phyloP scores from a whole-genome alignment of 2,797 vertebrate genomes.

The Dryobates pubescens region DNA sequence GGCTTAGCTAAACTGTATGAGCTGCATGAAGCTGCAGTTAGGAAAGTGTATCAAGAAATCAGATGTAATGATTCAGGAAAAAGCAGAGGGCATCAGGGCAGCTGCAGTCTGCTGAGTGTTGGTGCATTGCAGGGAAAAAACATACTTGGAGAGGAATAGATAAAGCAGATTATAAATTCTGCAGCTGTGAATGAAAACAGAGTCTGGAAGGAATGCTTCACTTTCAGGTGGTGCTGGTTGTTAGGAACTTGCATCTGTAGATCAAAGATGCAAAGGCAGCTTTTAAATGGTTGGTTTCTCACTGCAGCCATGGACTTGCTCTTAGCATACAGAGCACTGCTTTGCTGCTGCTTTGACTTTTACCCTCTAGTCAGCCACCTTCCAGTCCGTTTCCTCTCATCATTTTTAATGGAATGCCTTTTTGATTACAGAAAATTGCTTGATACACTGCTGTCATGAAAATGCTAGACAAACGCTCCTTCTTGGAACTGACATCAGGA shows the following conservation, averaged over 20 bases:
- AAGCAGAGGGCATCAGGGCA: background rate
- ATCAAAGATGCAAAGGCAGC: background rate
- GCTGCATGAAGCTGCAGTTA: background rate
- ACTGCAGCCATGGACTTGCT: background rate
- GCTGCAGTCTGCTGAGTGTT: background rate
- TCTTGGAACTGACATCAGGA: constrained; percentile 60
- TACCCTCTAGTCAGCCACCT: constrained; percentile 4
- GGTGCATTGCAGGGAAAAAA: background rate
- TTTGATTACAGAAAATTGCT: constrained; percentile 48
- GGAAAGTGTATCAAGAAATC: background rate
- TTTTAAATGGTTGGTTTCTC: background rate
- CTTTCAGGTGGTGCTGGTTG: constrained; percentile 1
- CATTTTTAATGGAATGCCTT: constrained; percentile 10
- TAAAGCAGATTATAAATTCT: background rate
- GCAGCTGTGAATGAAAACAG: background rate
- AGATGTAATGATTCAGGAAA: background rate
- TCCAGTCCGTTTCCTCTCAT: constrained; percentile 1
- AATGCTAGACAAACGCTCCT: constrained; percentile 54
- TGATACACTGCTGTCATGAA: constrained; percentile 41
- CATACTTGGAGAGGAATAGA: background rate
- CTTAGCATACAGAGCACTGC: background rate
- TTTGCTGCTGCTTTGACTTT: constrained; percentile 38
- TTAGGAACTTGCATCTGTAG: background rate
- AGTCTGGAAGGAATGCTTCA: background rate
- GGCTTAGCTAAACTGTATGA: background rate